These are phyloP conservation scores for Halichondria panicea DNA, from an alignment of 37 sponge, comb jelly and placozoan genomes.

Conservation along the genomic window DNA sequence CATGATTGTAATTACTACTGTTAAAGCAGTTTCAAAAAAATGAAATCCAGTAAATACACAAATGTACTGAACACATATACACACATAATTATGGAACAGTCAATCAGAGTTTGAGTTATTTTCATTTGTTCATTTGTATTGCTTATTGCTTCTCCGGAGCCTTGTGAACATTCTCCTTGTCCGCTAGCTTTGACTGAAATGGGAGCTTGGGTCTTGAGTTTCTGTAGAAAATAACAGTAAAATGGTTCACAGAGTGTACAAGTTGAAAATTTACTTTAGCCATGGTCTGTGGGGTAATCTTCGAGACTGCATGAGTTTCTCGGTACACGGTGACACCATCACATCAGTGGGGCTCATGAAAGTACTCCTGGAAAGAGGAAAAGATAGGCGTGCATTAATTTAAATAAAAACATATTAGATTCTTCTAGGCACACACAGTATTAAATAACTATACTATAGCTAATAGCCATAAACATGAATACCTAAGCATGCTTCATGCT, in stretches of 20 bases:
- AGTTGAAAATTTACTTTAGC: neutral
- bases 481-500: constrained; percentile 13
- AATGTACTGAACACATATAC: neutral
- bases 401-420: neutral
- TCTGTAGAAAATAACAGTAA: neutral
- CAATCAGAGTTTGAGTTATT: neutral
- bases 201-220: neutral
- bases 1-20: neutral
- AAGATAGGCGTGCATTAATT: neutral
- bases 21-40: no score
- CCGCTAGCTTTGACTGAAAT: constrained; percentile 29
- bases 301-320: constrained; percentile 54
- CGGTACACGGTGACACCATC: constrained; percentile 83
- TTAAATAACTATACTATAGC: neutral
- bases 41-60: no score
- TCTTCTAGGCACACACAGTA: neutral
- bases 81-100: constrained; percentile 3
- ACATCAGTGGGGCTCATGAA: constrained; percentile 92
- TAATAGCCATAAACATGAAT: neutral
- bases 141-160: neutral
- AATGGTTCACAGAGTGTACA: neutral
- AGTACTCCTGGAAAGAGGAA: constrained; percentile 12
- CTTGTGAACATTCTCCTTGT: constrained; percentile 54
- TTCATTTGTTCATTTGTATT: neutral
- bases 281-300: neutral